Conservation (phyloP, 1,140 invertebrate genomes). For the Polypedilum vanderplanki region DNA sequence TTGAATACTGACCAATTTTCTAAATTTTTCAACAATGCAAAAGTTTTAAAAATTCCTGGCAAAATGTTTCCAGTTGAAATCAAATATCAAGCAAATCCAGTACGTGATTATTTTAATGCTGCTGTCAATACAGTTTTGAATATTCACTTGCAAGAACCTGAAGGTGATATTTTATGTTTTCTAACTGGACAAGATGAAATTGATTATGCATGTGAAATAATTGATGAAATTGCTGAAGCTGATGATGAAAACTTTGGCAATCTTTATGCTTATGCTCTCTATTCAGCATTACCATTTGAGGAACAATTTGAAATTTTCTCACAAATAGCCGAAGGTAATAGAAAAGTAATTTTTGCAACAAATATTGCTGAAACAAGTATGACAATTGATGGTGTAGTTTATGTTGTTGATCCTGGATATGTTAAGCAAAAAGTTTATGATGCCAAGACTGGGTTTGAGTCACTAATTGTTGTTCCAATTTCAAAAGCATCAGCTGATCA, state of each 20-base stretch:
- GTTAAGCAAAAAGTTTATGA: conserved; percentile 99
- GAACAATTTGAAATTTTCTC: conserved; percentile 99
- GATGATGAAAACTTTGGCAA: conserved; percentile 71
- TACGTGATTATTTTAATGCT: conserved; percentile 97
- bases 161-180: conserved; percentile 89
- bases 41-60: conserved; percentile 94
- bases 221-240: conserved; percentile 98
- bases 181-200: conserved; percentile 99
- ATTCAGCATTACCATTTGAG: conserved; percentile 96
- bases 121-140: conserved; percentile 99
- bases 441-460: conserved; percentile 99
- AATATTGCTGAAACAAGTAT: conserved; percentile 99
- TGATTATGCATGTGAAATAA: conserved; percentile 96
- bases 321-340: conserved; percentile 92
- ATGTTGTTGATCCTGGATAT: conserved; percentile 99
- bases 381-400: conserved; percentile 99
- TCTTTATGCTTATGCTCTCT: conserved; percentile 96
- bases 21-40: conserved; percentile 92
- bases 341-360: conserved; percentile 98
- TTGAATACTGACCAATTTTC: conserved; percentile 98
- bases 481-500: conserved; percentile 98
- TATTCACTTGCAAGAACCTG: conserved; percentile 96
- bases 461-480: conserved; percentile 96
- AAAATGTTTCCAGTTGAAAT: conserved; percentile 96
- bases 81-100: conserved; percentile 80